Evolutionary conservation across 2,888 invertebrate genomes (phyloP).

Genomic region (Nowickia ferox): DNA sequence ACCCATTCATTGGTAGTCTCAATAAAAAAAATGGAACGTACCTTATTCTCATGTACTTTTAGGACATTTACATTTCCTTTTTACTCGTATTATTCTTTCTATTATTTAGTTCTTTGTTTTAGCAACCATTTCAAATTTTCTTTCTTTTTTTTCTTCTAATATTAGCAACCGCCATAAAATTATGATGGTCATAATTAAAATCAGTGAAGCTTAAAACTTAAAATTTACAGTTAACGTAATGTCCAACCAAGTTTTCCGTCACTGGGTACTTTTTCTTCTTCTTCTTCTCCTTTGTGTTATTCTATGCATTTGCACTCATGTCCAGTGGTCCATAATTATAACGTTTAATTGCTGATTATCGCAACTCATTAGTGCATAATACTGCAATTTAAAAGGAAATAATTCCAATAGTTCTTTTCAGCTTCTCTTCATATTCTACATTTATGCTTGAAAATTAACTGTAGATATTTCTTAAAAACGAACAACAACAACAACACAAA

Average conservation of each 20-base stretch:
- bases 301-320: not conserved
- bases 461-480: conserved; percentile 42
- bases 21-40: too few relatives aligned
- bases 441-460: conserved; percentile 26
- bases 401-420: conserved; percentile 7
- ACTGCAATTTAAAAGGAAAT: conserved; percentile 36
- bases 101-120: not conserved
- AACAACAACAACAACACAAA: conserved; percentile 17
- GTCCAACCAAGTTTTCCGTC: conserved; percentile 26
- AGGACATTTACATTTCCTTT: not conserved
- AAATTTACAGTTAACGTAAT: conserved; percentile 51
- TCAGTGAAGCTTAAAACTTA: conserved; percentile 45
- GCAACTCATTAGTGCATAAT: conserved; percentile 46
- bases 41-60: not conserved
- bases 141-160: not conserved
- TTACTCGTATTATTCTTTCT: not conserved
- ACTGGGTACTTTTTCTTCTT: not conserved
- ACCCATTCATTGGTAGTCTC: too few relatives aligned
- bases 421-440: conserved; percentile 12
- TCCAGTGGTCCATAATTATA: conserved; percentile 57
- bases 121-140: not conserved
- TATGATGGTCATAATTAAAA: conserved; percentile 54
- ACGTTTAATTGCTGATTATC: conserved; percentile 63
- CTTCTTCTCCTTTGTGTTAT: not conserved
- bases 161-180: conserved; percentile 8